Base-by-base conservation (phyloP, 2,888 invertebrate genomes). In the Allacma fusca region DNA sequence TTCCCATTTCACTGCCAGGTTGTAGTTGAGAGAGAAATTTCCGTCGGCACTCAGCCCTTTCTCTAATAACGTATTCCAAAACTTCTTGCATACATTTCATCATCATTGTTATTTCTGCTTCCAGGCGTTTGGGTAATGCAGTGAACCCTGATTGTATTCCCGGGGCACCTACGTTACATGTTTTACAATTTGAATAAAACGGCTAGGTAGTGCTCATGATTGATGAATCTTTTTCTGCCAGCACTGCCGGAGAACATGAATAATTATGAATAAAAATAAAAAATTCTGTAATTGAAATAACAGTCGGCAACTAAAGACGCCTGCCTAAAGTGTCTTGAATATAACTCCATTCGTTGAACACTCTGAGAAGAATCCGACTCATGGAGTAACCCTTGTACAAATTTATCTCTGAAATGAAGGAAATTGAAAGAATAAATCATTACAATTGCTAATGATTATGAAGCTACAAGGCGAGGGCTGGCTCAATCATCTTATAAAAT, bases 301-400 rank as follows among this genome's bases (percentile, higher is more conserved):
- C 19, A 7, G 59, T 5, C 12, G 5, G 5, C 59, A 59, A 68
- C 5, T 34, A 4, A 34, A 1, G 19, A 21, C 5, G 7, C 19
- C 29, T 21, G 70, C 76, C 76, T 12, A 70, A 62, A 34, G 69
- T 76, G 29, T 70, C 70, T 70, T 76, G 76, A 70, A 76, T 76
- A 24, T 40, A 9, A 23, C 57, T 43, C 76, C 76, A 76, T 50
- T 76, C 70, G 13, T 40, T 50, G 43, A 70, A 76, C 9, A 76
- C 76, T 16, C 44, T 24, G 1, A 76, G 76, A 28, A 76, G 64
- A 19, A 76, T 50, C 57, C 40, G 68, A 57, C 75, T 67, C 70
- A 76, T 76, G 0, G 69, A 69, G 26, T 76, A 76, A 1, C 67
- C 68, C 21, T 68, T 75, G 40, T 43, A 29, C 40, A 70, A 1